phyloP scores from a whole-genome alignment of 1,140 invertebrate genomes.

The Lethrus apterus region DNA sequence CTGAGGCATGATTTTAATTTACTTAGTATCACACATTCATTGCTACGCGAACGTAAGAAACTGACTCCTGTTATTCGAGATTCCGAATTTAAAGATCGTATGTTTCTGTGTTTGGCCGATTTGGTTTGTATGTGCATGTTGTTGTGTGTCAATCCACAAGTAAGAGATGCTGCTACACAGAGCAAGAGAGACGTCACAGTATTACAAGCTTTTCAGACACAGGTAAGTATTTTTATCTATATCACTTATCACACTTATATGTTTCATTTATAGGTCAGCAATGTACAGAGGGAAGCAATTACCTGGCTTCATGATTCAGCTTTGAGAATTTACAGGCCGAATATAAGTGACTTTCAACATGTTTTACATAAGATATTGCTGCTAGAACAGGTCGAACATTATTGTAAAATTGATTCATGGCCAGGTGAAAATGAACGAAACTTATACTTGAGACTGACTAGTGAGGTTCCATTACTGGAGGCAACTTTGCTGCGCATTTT shows the following conservation, averaged over 20 bases:
- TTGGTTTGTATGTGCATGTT: slow-evolving; percentile 80
- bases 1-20: slow-evolving; percentile 74
- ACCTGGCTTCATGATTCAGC: slow-evolving; percentile 81
- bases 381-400: slow-evolving; percentile 76
- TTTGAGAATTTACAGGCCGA: slow-evolving; percentile 64
- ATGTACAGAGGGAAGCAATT: slow-evolving; percentile 73
- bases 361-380: slow-evolving; percentile 82
- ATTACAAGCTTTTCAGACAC: slow-evolving; percentile 37
- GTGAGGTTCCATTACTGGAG: slow-evolving; percentile 81
- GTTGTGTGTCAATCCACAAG: slow-evolving; percentile 65
- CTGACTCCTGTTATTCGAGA: slow-evolving; percentile 45
- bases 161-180: slow-evolving; percentile 60
- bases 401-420: slow-evolving; percentile 91
- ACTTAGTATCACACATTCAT: slow-evolving; percentile 56
- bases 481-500: slow-evolving; percentile 74
- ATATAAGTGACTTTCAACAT: slow-evolving; percentile 64
- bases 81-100: slow-evolving; percentile 70
- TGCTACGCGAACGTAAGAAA: slow-evolving; percentile 59
- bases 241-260: too few relatives aligned
- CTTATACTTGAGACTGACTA: slow-evolving; percentile 70
- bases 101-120: slow-evolving; percentile 77
- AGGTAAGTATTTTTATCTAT: slow-evolving; percentile 25
- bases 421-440: slow-evolving; percentile 78
- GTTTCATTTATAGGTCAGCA: too few relatives aligned
- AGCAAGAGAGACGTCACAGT: slow-evolving; percentile 48